phyloP scores from a whole-genome alignment of 2,113 vertebrate genomes.

The Percina caprodes region DNA sequence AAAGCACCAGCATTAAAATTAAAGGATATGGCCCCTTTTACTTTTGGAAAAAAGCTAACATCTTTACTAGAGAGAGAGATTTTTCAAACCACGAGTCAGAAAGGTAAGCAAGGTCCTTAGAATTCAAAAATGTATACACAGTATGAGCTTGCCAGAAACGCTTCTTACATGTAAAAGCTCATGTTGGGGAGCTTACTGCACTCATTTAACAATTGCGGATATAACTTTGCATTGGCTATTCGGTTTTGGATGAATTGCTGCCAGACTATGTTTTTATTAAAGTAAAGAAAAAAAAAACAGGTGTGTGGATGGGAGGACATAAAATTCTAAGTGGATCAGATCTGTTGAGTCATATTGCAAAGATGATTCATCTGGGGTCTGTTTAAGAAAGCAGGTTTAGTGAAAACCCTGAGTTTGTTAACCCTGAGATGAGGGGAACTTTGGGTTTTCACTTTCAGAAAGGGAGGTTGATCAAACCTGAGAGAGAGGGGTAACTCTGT shows the following conservation, averaged over 20 bases:
- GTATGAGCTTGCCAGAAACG: not conserved
- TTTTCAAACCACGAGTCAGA: not conserved
- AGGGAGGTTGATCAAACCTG: too few species aligned
- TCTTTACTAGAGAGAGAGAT: not conserved
- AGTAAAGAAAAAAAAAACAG: not conserved
- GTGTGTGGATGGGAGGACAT: not conserved
- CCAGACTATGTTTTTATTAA: not conserved
- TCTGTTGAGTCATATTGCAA: not conserved
- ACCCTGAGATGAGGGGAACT: too few species aligned
- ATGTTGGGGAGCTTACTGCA: not conserved
- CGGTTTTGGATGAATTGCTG: not conserved
- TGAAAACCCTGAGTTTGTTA: too few species aligned
- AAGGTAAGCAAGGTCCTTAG: not conserved
- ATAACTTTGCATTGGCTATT: not conserved
- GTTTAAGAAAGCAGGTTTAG: too few species aligned
- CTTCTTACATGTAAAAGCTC: not conserved
- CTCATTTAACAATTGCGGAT: not conserved
- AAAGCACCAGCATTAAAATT: too few species aligned
- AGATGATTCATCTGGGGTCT: not conserved
- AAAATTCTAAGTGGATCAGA: not conserved
- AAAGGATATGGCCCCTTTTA: not conserved
- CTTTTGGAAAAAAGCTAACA: slow-evolving; percentile 5
- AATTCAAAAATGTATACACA: not conserved
- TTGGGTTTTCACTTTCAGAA: too few species aligned
- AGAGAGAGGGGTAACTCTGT: too few species aligned